These are phyloP conservation scores for Drosophila fulvimacula DNA, from an alignment of 2,888 invertebrate genomes.

Conservation along the genomic window DNA sequence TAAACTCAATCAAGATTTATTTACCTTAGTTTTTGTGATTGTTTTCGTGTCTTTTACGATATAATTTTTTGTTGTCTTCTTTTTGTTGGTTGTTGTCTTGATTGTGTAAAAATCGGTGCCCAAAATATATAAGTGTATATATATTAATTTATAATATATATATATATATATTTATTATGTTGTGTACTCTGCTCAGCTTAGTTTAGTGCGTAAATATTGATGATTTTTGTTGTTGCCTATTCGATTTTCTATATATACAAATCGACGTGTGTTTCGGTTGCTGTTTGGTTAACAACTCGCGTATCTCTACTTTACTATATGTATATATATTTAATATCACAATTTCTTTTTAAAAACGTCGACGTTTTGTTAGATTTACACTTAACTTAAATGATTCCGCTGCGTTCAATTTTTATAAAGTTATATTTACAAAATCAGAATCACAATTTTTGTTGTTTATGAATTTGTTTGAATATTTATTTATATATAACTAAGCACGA, in stretches of 20 bases:
- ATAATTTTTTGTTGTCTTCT: constrained; percentile 51
- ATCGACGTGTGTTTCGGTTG: constrained; percentile 38
- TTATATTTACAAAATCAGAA: constrained; percentile 63
- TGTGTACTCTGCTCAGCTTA: constrained; percentile 65
- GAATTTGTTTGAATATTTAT: constrained; percentile 21
- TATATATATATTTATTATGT: constrained; percentile 43
- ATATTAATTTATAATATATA: constrained; percentile 44
- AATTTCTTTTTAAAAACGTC: constrained; percentile 77
- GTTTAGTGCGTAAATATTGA: constrained; percentile 61
- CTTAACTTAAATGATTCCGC: constrained; percentile 57
- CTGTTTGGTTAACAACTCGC: constrained; percentile 32
- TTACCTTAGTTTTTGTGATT: constrained; percentile 79
- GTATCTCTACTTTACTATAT: constrained; percentile 47
- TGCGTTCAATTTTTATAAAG: constrained; percentile 30
- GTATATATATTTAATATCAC: constrained; percentile 71
- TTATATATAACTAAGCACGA: constrained; percentile 50
- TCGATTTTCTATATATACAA: constrained; percentile 55
- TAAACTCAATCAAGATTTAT: constrained; percentile 12
- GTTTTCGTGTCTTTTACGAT: constrained; percentile 76
- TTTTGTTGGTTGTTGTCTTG: constrained; percentile 49
- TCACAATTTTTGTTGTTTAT: constrained; percentile 55
- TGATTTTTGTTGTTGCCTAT: constrained; percentile 34
- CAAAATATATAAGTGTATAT: constrained; percentile 69
- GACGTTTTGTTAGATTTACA: constrained; percentile 74
- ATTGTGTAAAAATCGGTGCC: constrained; percentile 75